Base-by-base conservation (phyloP, 2,888 invertebrate species). In the Parelbella ahira region DNA sequence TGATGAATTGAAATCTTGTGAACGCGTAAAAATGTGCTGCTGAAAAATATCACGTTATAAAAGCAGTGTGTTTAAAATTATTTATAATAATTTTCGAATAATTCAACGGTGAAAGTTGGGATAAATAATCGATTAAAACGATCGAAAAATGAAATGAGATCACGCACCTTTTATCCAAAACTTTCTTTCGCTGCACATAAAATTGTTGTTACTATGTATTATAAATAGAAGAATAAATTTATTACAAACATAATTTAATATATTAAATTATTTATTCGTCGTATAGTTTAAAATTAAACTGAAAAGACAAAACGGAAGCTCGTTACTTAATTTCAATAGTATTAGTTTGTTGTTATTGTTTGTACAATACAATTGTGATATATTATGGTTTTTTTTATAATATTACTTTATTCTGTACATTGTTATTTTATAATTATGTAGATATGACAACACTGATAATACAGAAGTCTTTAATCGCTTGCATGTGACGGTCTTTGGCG, bases 401-500 rank as follows among this genome's bases (percentile, higher is more conserved):
- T 15, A 15, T 3, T 15, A 15, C 15, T 15, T 15, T 15, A 15
- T 15, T 15, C 2, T 15, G 2, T 30, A 19, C 11, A n/a, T 10
- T 6, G n/a, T n/a, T n/a, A n/a, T n/a, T n/a, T n/a, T n/a, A n/a
- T n/a, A n/a, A n/a, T n/a, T n/a, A n/a, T n/a, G n/a, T n/a, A n/a
- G n/a, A n/a, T n/a, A n/a, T n/a, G n/a, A n/a, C n/a, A n/a, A n/a
- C n/a, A n/a, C n/a, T n/a, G n/a, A n/a, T n/a, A 29, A 34, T 28
- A 15, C 9, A 25, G 25, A 37, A 45, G 15, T 34, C 24, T 27
- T 45, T 11, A 4, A 39, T 11, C 29, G 39, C 36, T 45, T 45
- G 39, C 44, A 59, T n/a, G 20, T 54, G 56, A 51, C 43, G 27
- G 8, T n/a, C n/a, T 65, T 68, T 68, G 61, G 62, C 66, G 60